Base-by-base conservation (phyloP, 2,113 vertebrate species). In the Eudyptes chrysolophus region DNA sequence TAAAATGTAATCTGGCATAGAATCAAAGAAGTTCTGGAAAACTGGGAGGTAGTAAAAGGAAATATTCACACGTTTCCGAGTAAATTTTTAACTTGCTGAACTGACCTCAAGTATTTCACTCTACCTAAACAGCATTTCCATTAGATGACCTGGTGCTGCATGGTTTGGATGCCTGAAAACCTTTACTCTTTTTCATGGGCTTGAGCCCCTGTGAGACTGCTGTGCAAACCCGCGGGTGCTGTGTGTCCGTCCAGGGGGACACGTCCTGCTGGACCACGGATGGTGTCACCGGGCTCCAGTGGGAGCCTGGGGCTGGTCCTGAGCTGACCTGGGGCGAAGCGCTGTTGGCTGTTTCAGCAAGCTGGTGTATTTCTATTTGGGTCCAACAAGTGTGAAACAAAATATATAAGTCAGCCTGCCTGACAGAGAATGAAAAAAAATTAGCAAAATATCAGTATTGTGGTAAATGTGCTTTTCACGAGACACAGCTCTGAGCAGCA, bases 201-300 rank as follows among this genome's bases (percentile, higher is more conserved):
- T 48, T 48, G 60, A 54, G 57, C 11, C 48, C 30, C 32, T 55
- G 38, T 29, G 29, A 49, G 36, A 9, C 36, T 32, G 18, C 66
- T 34, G 25, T 34, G 64, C 57, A 71, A 36, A 21, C 26, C 44
- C 0, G 0, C 0, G 1, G 36, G 2, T 48, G 38, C 84, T 7
- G 13, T 19, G 38, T 54, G 38, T 44, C 70, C 0, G 1, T 8
- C 25, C 8, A 0, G 38, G 36, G 17, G 7, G 17, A 6, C 2
- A 27, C 21, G 6, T 42, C 18, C 55, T 26, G 32, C 24, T 29
- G 61, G 40, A 19, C 30, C 25, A 27, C 0, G 10, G n/a, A 4
- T 4, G 26, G 22, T 69, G 74, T 10, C 79, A 48, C 36, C 0
- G 0, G 65, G 71, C 21, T 22, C 22, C 19, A 18, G 34, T 11